A percentile compares a stretch with the other conserved stretches of the same genome.
These are phyloP conservation scores for Dryas iulia DNA, from an alignment of 1,140 invertebrate genomes.

Conservation along the genomic window DNA sequence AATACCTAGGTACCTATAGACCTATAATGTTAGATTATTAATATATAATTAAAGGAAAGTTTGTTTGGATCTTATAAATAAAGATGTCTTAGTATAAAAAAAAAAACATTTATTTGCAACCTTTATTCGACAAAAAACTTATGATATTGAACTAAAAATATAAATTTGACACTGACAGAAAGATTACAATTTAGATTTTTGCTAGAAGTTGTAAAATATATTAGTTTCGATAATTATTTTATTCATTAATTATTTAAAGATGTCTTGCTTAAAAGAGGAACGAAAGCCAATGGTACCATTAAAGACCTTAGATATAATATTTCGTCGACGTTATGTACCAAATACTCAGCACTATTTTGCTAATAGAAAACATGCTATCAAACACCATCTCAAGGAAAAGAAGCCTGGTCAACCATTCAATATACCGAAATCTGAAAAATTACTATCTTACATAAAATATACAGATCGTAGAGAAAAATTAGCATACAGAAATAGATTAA, in stretches of 20 bases:
- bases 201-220: background rate
- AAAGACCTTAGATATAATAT: constrained; percentile 70
- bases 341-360: constrained; percentile 72
- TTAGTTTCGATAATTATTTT: background rate
- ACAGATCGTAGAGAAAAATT: constrained; percentile 65
- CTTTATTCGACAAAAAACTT: background rate
- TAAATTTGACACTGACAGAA: constrained; percentile 29
- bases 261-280: constrained; percentile 63
- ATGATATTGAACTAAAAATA: background rate
- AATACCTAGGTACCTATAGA: too few relatives aligned
- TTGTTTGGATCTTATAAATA: too few relatives aligned
- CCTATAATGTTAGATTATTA: too few relatives aligned
- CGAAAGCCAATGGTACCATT: constrained; percentile 66
- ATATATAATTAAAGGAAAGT: too few relatives aligned
- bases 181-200: constrained; percentile 10
- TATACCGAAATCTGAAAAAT: constrained; percentile 62
- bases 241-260: constrained; percentile 31
- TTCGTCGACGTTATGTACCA: constrained; percentile 62
- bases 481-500: constrained; percentile 43
- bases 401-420: constrained; percentile 49
- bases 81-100: too few relatives aligned
- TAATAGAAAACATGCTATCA: constrained; percentile 59
- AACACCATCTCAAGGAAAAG: constrained; percentile 25
- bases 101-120: background rate
- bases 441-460: constrained; percentile 73